These are phyloP conservation scores for Macheiramphus alcinus DNA, from an alignment of 2,113 vertebrate species.

Conservation along the genomic window DNA sequence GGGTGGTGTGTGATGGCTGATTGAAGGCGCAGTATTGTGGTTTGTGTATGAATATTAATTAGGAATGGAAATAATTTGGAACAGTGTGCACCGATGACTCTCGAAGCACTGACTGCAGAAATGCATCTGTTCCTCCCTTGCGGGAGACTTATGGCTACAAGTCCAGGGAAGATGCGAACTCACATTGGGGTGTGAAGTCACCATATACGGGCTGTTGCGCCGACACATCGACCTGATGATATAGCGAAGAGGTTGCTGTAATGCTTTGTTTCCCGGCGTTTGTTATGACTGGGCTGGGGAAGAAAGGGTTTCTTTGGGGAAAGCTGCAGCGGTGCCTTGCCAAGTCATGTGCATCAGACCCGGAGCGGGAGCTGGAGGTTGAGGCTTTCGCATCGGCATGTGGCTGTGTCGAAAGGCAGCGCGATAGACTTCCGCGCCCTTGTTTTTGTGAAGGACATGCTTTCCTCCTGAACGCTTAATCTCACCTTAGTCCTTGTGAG, in stretches of 20 bases:
- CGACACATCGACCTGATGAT: rapidly evolving
- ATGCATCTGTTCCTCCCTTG: background rate
- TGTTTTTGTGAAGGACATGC: background rate
- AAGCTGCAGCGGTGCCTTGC: background rate
- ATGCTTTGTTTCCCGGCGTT: background rate
- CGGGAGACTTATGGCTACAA: rapidly evolving
- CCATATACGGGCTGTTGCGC: rapidly evolving
- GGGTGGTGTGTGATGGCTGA: conserved; percentile 10
- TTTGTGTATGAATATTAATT: conserved; percentile 30
- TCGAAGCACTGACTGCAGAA: background rate
- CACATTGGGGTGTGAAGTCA: background rate
- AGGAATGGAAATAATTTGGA: conserved; percentile 17
- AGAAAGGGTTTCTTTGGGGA: background rate
- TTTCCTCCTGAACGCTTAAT: background rate
- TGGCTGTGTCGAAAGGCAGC: background rate
- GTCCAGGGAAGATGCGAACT: background rate
- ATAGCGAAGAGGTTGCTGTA: rapidly evolving
- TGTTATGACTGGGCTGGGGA: background rate
- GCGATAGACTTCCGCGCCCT: background rate
- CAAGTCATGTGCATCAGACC: background rate
- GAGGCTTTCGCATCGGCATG: background rate
- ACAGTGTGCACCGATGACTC: background rate
- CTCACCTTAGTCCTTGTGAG: background rate
- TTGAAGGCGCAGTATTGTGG: background rate
- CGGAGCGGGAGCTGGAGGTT: background rate